phyloP scores from a whole-genome alignment of 1,140 invertebrate genomes.

The Eumeta japonica region DNA sequence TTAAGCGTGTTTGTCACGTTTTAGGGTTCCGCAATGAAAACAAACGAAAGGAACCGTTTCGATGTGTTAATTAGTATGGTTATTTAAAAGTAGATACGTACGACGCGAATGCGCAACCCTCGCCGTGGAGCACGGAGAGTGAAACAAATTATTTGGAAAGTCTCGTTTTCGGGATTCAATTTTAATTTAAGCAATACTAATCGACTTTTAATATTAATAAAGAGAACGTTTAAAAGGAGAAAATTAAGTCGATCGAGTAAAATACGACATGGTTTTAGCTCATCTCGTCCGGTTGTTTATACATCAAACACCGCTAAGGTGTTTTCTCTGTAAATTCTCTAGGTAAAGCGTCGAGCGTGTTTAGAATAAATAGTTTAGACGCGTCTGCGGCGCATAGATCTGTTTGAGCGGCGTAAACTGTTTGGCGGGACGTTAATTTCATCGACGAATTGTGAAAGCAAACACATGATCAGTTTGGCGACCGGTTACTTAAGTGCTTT shows the following conservation, averaged over 20 bases:
- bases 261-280: too few species aligned
- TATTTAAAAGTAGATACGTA: too few species aligned
- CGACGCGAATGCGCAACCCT: too few species aligned
- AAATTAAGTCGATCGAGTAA: too few species aligned
- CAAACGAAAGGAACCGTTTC: too few species aligned
- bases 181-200: not conserved
- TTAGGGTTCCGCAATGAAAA: too few species aligned
- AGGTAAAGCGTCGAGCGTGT: conserved; percentile 21
- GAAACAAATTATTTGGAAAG: conserved; percentile 8
- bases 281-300: conserved; percentile 20
- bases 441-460: conserved; percentile 30
- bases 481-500: too few species aligned
- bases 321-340: conserved; percentile 24
- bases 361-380: conserved; percentile 21
- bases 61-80: too few species aligned
- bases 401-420: conserved; percentile 21
- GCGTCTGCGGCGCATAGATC: conserved; percentile 13
- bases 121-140: too few species aligned
- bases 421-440: conserved; percentile 30
- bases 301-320: too few species aligned
- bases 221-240: conserved; percentile 24
- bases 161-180: conserved; percentile 11
- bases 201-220: not conserved
- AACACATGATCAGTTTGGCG: too few species aligned
- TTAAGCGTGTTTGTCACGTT: too few species aligned